Percentiles rank a stretch among this genome's conserved stretches.
Conservation (phyloP, 1,140 invertebrate genomes). For the Popillia japonica region DNA sequence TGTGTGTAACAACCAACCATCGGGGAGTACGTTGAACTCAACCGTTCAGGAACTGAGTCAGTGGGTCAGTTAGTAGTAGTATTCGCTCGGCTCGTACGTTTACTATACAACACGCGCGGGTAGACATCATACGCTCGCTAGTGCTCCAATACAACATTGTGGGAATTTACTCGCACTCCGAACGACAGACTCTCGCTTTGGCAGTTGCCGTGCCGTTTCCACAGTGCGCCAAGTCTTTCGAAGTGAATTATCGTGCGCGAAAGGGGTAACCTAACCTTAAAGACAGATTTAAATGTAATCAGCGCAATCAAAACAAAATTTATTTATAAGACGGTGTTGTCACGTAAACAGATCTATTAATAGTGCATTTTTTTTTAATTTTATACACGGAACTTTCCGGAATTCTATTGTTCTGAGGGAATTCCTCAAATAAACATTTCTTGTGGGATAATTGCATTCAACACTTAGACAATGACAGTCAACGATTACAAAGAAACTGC, state of each 20-base stretch:
- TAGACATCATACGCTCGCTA: not conserved
- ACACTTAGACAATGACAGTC: slow-evolving; percentile 55
- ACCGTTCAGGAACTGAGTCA: slow-evolving; percentile 31
- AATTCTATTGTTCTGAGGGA: not conserved
- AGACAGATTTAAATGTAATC: not conserved
- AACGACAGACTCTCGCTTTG: slow-evolving; percentile 35
- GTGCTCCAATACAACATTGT: not conserved
- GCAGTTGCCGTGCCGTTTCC: not conserved
- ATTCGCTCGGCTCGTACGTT: slow-evolving; percentile 1
- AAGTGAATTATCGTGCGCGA: slow-evolving; percentile 26
- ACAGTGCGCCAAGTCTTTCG: slow-evolving; percentile 36
- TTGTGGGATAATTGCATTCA: not conserved
- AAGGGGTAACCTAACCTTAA: slow-evolving; percentile 7
- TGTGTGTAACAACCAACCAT: not conserved
- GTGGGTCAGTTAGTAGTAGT: slow-evolving; percentile 32
- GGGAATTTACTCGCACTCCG: not conserved
- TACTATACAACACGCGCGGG: not conserved
- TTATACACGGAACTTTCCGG: not conserved
- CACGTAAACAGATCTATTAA: not conserved
- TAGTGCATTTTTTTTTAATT: not conserved
- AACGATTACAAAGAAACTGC: slow-evolving; percentile 59
- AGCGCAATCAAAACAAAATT: not conserved
- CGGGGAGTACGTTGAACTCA: slow-evolving; percentile 24
- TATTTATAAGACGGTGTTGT: not conserved
- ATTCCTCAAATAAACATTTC: not conserved